phyloP scores from a whole-genome alignment of 1,140 invertebrate species.

The Drosophila ohnishii region DNA sequence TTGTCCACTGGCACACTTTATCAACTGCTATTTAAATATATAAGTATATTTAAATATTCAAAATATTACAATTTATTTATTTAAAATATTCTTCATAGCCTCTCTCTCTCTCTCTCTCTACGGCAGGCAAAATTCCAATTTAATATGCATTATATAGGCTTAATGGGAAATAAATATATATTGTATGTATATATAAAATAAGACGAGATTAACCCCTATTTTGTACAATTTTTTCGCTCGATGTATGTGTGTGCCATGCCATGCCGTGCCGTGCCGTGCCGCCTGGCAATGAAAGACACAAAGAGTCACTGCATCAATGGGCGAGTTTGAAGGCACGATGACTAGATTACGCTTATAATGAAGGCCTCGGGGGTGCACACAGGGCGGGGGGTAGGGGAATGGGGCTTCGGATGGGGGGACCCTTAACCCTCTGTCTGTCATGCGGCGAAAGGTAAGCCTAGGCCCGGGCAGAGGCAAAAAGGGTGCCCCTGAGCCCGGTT shows the following conservation, averaged over 20 bases:
- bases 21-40: too few relatives aligned
- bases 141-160: slow-evolving; percentile 28
- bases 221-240: slow-evolving; percentile 18
- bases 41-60: too few relatives aligned
- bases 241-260: slow-evolving; percentile 18
- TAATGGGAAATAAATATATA: slow-evolving; percentile 12
- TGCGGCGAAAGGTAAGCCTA: slow-evolving; percentile 31
- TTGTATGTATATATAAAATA: slow-evolving; percentile 1
- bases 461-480: slow-evolving; percentile 2
- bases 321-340: slow-evolving; percentile 47
- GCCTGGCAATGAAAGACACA: slow-evolving; percentile 43
- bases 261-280: background rate
- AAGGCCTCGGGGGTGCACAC: slow-evolving; percentile 22
- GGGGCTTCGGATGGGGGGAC: background rate
- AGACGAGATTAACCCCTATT: slow-evolving; percentile 34
- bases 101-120: background rate
- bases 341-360: slow-evolving; percentile 52
- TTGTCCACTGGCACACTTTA: too few relatives aligned
- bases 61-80: too few relatives aligned
- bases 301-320: slow-evolving; percentile 52
- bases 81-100: background rate
- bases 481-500: background rate
- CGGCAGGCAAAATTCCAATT: slow-evolving; percentile 9
- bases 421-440: slow-evolving; percentile 41
- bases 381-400: background rate